Conservation (phyloP, 2,888 invertebrate genomes). For the Lasioglossum zephyrum region DNA sequence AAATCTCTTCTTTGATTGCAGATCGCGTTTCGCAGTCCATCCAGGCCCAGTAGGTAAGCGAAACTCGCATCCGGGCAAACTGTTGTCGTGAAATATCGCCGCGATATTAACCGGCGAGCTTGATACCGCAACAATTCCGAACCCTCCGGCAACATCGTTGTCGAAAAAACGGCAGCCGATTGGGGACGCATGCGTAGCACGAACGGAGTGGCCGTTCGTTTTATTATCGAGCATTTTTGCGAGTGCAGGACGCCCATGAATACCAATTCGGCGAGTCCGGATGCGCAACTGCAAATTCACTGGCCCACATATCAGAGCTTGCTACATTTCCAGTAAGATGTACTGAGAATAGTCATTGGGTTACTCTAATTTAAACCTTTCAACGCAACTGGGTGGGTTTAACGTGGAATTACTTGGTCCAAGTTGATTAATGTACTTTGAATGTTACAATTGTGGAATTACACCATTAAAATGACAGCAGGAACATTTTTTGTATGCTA, state of each 20-base stretch:
- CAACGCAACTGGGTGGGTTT: not conserved
- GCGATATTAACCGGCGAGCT: not conserved
- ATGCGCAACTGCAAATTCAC: constrained; percentile 29
- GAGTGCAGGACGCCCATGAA: not conserved
- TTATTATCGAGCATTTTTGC: constrained; percentile 35
- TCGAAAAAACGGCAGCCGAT: not conserved
- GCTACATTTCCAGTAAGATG: not conserved
- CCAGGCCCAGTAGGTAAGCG: constrained; percentile 17
- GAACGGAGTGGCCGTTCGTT: not conserved
- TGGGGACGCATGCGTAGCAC: not conserved
- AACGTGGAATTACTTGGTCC: not conserved
- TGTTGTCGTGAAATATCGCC: constrained; percentile 5
- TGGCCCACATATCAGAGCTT: not conserved
- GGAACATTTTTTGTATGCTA: not conserved
- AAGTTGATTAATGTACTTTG: not conserved
- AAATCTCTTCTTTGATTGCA: constrained; percentile 16
- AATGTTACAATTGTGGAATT: no score
- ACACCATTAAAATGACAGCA: not conserved
- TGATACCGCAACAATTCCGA: not conserved
- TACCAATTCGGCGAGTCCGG: constrained; percentile 8
- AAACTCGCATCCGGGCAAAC: not conserved
- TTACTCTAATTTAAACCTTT: not conserved
- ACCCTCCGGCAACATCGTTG: not conserved
- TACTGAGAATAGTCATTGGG: not conserved
- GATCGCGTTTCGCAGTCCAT: constrained; percentile 1